Percentiles rank a stretch among this genome's conserved stretches.
Conservation (phyloP, 2,797 vertebrate species). For the Sternotherus odoratus region DNA sequence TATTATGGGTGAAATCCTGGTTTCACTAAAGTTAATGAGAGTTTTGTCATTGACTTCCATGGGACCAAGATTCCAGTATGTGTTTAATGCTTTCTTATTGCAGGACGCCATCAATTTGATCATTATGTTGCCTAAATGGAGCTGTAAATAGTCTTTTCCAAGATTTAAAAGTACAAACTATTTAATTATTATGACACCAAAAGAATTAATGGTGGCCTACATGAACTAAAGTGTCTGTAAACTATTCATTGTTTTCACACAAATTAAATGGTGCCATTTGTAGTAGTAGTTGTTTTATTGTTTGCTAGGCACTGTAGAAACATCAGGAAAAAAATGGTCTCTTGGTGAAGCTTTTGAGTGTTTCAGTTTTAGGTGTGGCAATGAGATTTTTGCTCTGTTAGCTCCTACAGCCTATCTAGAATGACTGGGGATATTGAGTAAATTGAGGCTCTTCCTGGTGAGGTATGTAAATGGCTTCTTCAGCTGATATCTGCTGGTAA, state of each 20-base stretch:
- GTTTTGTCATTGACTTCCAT: not conserved
- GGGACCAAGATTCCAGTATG: not conserved
- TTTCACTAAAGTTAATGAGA: not conserved
- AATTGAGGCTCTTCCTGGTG: slow-evolving; percentile 13
- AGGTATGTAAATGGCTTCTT: slow-evolving; percentile 14
- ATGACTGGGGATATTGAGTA: not conserved
- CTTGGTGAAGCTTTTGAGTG: not conserved
- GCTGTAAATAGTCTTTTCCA: not conserved
- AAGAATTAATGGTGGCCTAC: not conserved
- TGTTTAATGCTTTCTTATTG: not conserved
- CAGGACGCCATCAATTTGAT: not conserved
- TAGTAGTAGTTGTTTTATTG: not conserved
- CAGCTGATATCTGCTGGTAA: slow-evolving; percentile 44
- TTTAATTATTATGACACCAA: not conserved
- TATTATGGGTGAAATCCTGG: not conserved
- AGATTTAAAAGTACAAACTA: not conserved
- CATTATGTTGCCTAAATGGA: not conserved
- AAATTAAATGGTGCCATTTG: not conserved
- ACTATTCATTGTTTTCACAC: not conserved
- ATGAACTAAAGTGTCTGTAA: not conserved
- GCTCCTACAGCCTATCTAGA: not conserved
- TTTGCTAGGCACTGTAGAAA: not conserved
- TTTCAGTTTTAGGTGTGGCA: slow-evolving; percentile 3
- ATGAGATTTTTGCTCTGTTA: not conserved
- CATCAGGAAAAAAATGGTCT: not conserved